A percentile compares a stretch with the other conserved stretches of the same genome.
Conservation (phyloP, 2,113 vertebrate species). For the Calidris pugnax region DNA sequence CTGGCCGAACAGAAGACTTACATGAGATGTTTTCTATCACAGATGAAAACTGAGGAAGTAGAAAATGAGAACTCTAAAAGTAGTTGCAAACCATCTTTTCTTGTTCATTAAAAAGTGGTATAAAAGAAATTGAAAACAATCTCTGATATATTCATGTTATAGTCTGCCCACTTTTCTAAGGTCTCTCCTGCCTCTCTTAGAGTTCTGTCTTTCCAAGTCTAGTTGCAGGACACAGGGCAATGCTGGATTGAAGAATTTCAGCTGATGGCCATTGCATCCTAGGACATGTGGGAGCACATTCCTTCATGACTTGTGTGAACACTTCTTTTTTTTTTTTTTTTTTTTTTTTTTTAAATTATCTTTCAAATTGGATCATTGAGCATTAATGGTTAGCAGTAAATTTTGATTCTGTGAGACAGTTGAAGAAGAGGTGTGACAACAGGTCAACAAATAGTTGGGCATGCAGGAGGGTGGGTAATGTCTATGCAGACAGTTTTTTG, state of each 20-base stretch:
- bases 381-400: neutral
- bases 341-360: neutral
- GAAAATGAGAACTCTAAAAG: rapidly evolving
- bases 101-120: neutral
- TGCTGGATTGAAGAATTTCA: neutral
- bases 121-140: neutral
- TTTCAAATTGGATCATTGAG: neutral
- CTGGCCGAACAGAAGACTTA: neutral
- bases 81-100: neutral
- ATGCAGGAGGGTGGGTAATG: neutral
- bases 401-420: neutral
- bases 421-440: neutral
- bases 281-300: neutral
- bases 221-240: neutral
- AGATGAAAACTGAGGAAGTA: neutral
- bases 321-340: too few species aligned
- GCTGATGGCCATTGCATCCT: neutral
- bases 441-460: neutral
- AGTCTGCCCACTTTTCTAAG: neutral
- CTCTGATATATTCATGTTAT: neutral
- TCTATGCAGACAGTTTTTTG: neutral
- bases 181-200: neutral
- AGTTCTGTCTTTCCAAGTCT: neutral
- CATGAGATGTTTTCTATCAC: neutral
- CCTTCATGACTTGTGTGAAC: neutral